Evolutionary conservation across 2,797 vertebrate species (phyloP), one percentile per base, ranked within the genome.

Genomic region (Manis javanica): DNA sequence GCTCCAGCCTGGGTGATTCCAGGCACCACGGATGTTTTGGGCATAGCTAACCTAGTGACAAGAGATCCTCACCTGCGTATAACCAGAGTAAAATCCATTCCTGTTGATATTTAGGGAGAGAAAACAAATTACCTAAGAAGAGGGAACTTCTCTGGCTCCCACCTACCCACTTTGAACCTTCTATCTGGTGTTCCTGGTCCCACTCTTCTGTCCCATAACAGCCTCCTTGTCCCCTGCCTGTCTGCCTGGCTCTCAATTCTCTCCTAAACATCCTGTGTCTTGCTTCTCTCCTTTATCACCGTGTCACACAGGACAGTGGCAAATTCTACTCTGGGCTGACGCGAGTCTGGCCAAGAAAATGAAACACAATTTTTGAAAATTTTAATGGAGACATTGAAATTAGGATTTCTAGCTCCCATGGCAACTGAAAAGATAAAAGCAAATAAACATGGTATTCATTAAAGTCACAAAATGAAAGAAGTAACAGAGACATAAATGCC

Each of bases 401-500:
- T 46, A n/a, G 19, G 64, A 86, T 29, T 85, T 92, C 26, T 24
- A 71, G 72, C 10, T 90, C 72, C 66, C 7, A 31, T n/a, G 14
- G 46, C 31, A 15, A 23, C 34, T 64, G 71, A 81, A 95, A 89
- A 87, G 51, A 71, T 53, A 46, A 61, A 68, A 46, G 31, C 34
- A 88, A 91, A 93, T 18, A 83, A 87, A 59, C 3, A 87, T 1
- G 79, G 16, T 69, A 37, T 31, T 90, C 59, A 37, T 13, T 26
- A 46, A 95, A 79, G 55, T 75, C 26, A 77, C 95, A 95, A 90
- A 89, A 57, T 24, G 13, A 63, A 83, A 61, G 21, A 74, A 37
- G 34, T 13, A 83, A 71, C n/a, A 87, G 24, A 94, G 94, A 91
- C 16, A 57, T 37, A 66, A 92, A 63, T 61, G 55, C n/a, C 31